Evolutionary conservation across 2,113 vertebrate species (phyloP).

Genomic region (Collichthys lucidus): DNA sequence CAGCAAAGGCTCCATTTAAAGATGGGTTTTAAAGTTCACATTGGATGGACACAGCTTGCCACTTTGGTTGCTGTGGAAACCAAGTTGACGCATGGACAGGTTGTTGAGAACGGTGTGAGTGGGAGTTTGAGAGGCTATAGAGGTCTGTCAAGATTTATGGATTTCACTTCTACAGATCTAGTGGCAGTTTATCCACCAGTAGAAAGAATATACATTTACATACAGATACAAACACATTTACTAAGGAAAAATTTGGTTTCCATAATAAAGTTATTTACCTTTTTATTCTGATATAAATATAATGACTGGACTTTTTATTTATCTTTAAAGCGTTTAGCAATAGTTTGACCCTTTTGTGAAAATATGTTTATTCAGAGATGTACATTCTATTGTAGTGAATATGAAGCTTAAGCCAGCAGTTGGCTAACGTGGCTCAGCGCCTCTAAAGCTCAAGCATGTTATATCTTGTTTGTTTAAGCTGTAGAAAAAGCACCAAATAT

Average conservation of each 20-base stretch:
- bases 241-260: background rate
- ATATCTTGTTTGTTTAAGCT: background rate
- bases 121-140: slow-evolving; percentile 63
- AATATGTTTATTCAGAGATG: no score
- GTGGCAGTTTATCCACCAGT: slow-evolving; percentile 13
- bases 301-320: background rate
- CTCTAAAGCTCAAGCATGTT: background rate
- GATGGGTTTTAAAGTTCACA: slow-evolving; percentile 71
- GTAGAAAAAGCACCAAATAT: background rate
- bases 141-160: slow-evolving; percentile 57
- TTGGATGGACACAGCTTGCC: slow-evolving; percentile 71
- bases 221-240: background rate
- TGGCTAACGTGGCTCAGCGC: background rate
- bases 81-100: slow-evolving; percentile 70
- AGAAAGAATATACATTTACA: background rate
- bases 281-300: background rate
- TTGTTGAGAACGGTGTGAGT: slow-evolving; percentile 60
- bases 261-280: background rate
- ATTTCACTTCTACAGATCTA: slow-evolving; percentile 36
- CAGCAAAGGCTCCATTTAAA: slow-evolving; percentile 72
- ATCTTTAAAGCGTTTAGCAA: background rate
- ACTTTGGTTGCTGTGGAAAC: slow-evolving; percentile 80
- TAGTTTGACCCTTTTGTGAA: no score
- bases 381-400: no score
- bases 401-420: background rate